Evolutionary conservation across 2,888 invertebrate genomes (phyloP).

Genomic region (Conus canariensis): DNA sequence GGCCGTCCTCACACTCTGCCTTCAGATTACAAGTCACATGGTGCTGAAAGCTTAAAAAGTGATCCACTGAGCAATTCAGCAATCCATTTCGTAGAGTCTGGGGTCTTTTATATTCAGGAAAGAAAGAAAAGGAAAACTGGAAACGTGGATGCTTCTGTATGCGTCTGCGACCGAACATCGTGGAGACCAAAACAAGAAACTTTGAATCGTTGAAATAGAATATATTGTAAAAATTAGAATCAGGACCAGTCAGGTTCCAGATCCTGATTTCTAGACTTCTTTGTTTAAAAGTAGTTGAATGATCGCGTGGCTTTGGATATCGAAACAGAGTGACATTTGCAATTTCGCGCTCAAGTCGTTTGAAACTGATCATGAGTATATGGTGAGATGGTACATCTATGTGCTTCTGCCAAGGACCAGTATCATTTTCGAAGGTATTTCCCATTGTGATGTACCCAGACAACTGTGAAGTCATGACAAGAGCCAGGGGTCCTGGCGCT

Average conservation of each 20-base stretch:
- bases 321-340: not conserved
- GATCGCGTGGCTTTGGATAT: too few relatives aligned
- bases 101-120: not conserved
- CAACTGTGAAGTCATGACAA: not conserved
- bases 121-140: not conserved
- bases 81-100: not conserved
- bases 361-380: not conserved
- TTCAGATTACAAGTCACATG: not conserved
- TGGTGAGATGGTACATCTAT: not conserved
- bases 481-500: not conserved
- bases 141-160: too few relatives aligned
- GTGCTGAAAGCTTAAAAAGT: not conserved
- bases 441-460: not conserved
- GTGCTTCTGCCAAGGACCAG: not conserved
- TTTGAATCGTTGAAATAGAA: not conserved
- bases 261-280: not conserved
- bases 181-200: too few relatives aligned
- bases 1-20: not conserved
- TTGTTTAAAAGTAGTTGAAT: not conserved
- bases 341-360: not conserved
- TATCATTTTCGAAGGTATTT: not conserved
- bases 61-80: not conserved
- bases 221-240: not conserved
- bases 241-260: not conserved
- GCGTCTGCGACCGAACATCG: too few relatives aligned